These are phyloP conservation scores for Phainopepla nitens DNA, from an alignment of 2,113 vertebrate species.

Conservation along the genomic window DNA sequence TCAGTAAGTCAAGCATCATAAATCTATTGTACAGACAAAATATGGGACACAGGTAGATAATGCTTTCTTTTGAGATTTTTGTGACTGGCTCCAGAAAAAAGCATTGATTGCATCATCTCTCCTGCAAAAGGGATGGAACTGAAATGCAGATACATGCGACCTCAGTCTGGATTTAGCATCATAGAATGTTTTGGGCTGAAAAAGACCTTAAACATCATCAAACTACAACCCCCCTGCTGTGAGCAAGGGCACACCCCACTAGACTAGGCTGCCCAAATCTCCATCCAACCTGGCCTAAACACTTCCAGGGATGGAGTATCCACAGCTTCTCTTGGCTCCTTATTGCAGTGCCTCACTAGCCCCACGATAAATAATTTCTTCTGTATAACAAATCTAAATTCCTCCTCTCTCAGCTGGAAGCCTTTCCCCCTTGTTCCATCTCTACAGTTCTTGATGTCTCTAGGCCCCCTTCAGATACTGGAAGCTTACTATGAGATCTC, in stretches of 20 bases:
- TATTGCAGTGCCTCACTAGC: background rate
- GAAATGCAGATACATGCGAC: fast-evolving
- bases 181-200: background rate
- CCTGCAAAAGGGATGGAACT: background rate
- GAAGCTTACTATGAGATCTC: background rate
- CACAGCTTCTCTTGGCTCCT: background rate
- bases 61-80: background rate
- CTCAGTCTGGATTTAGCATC: background rate
- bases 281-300: background rate
- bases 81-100: background rate
- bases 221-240: background rate
- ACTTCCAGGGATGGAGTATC: background rate
- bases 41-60: background rate
- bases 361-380: background rate
- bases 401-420: background rate
- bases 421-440: background rate
- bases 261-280: background rate
- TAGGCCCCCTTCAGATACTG: background rate
- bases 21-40: background rate
- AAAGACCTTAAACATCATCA: background rate
- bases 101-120: background rate
- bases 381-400: background rate
- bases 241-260: background rate
- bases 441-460: no score
- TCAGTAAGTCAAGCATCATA: background rate